Conservation (phyloP, 2,113 vertebrate genomes). For the Pygoscelis antarcticus region DNA sequence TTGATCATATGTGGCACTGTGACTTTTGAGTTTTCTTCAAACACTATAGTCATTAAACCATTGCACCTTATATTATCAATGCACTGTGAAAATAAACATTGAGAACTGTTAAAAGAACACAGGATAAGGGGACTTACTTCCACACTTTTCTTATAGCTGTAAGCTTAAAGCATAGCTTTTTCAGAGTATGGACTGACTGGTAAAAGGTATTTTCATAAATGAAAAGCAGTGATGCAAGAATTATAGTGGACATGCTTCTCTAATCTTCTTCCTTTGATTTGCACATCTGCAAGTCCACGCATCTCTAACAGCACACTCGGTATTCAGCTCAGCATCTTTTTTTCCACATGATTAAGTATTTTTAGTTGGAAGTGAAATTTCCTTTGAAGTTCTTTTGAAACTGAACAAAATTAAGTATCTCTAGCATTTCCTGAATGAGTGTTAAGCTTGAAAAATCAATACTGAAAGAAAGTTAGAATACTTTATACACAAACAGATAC, state of each 20-base stretch:
- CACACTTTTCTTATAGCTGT: neutral
- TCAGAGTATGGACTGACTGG: neutral
- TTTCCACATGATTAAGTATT: neutral
- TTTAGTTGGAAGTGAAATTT: neutral
- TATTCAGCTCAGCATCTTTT: neutral
- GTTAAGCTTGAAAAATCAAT: neutral
- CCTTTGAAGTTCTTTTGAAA: neutral
- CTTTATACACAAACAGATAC: neutral
- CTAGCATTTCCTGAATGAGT: neutral
- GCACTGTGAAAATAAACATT: constrained; percentile 80
- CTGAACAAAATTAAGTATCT: neutral
- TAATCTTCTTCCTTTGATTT: neutral
- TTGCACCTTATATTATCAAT: constrained; percentile 99
- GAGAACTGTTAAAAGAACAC: neutral
- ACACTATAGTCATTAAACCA: constrained; percentile 97
- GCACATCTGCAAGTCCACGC: neutral
- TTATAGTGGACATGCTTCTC: neutral
- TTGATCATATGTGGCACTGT: constrained; percentile 98
- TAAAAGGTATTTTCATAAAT: neutral
- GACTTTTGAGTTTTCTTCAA: constrained; percentile 99
- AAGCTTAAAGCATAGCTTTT: neutral
- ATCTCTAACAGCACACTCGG: neutral
- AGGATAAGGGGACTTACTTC: neutral
- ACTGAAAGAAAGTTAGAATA: neutral
- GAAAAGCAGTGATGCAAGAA: neutral